phyloP scores from a whole-genome alignment of 2,113 vertebrate genomes.

The Myotis brandtii region DNA sequence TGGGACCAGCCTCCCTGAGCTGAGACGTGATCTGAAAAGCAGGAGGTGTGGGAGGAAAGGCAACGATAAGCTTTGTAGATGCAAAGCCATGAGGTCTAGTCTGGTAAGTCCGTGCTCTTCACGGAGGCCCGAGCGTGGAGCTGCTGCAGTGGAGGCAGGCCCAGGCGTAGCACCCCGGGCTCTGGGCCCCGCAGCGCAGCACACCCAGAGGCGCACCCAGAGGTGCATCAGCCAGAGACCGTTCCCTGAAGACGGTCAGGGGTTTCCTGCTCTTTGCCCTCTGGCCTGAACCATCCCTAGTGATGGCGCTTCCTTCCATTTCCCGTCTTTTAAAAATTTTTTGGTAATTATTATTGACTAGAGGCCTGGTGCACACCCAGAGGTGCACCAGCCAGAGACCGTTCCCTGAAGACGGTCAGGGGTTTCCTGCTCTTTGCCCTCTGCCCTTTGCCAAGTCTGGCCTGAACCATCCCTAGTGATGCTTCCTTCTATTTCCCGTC shows the following conservation, averaged over 20 bases:
- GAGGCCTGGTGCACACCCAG: too few species aligned
- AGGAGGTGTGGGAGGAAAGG: not conserved
- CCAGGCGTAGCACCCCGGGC: not conserved
- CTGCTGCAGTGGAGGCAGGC: not conserved
- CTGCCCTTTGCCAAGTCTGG: not conserved
- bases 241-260: not conserved
- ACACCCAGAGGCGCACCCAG: not conserved
- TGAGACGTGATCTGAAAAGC: not conserved
- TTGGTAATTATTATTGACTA: too few species aligned
- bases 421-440: slow-evolving; percentile 18
- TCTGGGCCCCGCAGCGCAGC: not conserved
- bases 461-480: not conserved
- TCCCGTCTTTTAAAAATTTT: not conserved
- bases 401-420: not conserved
- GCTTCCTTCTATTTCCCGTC: not conserved
- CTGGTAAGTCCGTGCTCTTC: fast-evolving
- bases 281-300: not conserved
- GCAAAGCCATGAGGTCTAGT: not conserved
- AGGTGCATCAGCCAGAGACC: not conserved
- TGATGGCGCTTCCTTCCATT: not conserved
- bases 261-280: slow-evolving; percentile 18
- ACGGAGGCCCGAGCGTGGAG: not conserved
- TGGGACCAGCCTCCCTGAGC: not conserved
- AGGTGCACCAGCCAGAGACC: not conserved
- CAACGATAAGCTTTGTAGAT: not conserved